Evolutionary conservation across 2,888 invertebrate species (phyloP), one percentile per base, ranked within the genome.

Genomic region (Phlogophora meticulosa): DNA sequence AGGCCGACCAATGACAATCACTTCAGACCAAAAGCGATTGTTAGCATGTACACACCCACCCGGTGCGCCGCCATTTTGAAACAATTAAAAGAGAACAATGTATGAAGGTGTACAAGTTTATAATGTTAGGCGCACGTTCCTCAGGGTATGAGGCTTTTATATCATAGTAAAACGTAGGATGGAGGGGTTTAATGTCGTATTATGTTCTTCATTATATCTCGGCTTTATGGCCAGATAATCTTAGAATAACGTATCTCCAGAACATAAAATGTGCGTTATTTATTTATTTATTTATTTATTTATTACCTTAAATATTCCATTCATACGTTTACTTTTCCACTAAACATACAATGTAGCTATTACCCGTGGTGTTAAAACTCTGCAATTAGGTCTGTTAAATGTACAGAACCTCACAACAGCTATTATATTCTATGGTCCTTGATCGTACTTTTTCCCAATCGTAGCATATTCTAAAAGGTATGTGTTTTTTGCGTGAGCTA

Each of bases 171-270:
- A 69, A 17, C 61, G 42, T 38, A 24, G n/a, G 48, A 22, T 11
- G 60, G 48, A 46, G 36, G 28, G 56, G 15, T 49, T 58, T 57
- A n/a, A 51, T 69, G 53, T 80, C 57, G 48, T 42, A 49, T 61
- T 58, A 75, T 42, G 46, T 58, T 60, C 58, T 76, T 61, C 76
- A 80, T 80, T 69, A 80, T 61, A 61, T 69, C 57, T 34, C 55
- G 34, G 46, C 9, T 75, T 76, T 61, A 80, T 76, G 43, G 11
- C 20, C 49, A 61, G 55, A 51, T 71, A 71, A 77, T 60, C 52
- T 71, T 20, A 52, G 46, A 71, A 49, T 49, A 57, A 45, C 34
- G 71, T 61, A 28, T 57, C 77, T 49, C 22, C n/a, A 40, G 20
- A 51, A 40, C 49, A 45, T 49, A 36, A 22, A 40, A 34, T 20